Base-by-base conservation (phyloP, 2,797 vertebrate genomes). In the Sebastes steindachneri region DNA sequence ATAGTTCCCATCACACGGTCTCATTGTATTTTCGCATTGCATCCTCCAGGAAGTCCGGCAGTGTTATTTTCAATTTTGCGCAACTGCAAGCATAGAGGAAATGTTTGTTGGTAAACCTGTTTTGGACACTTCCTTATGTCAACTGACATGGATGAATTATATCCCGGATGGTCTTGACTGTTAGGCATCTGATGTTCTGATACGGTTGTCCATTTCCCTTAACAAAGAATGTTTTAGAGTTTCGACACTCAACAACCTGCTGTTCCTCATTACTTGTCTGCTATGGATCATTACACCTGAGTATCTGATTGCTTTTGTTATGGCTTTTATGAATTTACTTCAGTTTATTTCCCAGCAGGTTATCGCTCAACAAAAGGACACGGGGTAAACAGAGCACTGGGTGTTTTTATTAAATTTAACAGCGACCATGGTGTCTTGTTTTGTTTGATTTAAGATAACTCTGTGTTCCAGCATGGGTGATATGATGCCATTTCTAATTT, bases 311-410 rank as follows among this genome's bases (percentile, higher is more conserved):
- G 5, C 3, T 35, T 77, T 45, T 17, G 6, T 37, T 21, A 3
- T n/a, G 17, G 17, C 2, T 48, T 70, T 74, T 12, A 28, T 88
- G n/a, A 82, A 66, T 84, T 31, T 37, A 71, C 57, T 73, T 67
- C 0, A 17, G 62, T 86, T 87, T 87, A 41, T 91, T 90, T 87
- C 57, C 48, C 89, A 88, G 73, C 93, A 93, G 89, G 89, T 80
- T 83, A 9, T 87, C 71, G 9, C 62, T 87, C 79, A 51, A 63
- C 74, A 78, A 68, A 80, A 82, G 85, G 73, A 87, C 31, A 59
- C 10, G 23, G 77, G 93, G 93, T 93, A 92, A 95, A 92, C 9
- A 0, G 28, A 66, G 70, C 80, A 57, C 37, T 77, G 66, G 2
- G 19, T 58, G 67, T 76, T 37, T 28, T 67, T 29, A 31, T 45